Percentiles rank a stretch among this genome's conserved stretches.
phyloP scores from a whole-genome alignment of 1,140 invertebrate genomes.

The Anoplolepis gracilipes region DNA sequence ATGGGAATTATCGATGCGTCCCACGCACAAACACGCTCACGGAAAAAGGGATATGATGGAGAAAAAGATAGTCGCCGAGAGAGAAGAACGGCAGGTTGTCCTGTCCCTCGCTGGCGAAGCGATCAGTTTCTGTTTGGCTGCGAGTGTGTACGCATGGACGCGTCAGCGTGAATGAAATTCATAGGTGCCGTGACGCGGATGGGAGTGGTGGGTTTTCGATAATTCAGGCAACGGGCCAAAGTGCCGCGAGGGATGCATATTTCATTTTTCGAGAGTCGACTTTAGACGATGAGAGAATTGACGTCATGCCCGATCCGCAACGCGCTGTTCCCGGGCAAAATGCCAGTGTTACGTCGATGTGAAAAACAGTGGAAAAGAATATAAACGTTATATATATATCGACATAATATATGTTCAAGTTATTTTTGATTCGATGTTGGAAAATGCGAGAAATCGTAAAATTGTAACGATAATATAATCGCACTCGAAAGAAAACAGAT shows the following conservation, averaged over 20 bases:
- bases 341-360: not conserved
- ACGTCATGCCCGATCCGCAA: slow-evolving; percentile 2
- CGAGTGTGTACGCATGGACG: slow-evolving; percentile 66
- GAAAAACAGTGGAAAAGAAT: not conserved
- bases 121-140: slow-evolving; percentile 79
- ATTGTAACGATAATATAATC: not conserved
- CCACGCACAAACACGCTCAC: slow-evolving; percentile 58
- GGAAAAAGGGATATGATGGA: slow-evolving; percentile 6
- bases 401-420: too few species aligned
- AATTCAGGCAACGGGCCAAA: not conserved
- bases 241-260: not conserved
- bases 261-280: slow-evolving; percentile 21
- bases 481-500: not conserved
- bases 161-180: slow-evolving; percentile 8
- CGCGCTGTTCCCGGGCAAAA: not conserved
- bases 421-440: not conserved
- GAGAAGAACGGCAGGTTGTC: slow-evolving; percentile 76
- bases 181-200: not conserved
- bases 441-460: not conserved
- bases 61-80: slow-evolving; percentile 58
- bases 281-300: not conserved
- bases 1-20: slow-evolving; percentile 64
- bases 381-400: not conserved
- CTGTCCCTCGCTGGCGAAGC: slow-evolving; percentile 48
- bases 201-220: not conserved